Evolutionary conservation across 1,140 invertebrate species (phyloP).

Genomic region (Zaprionus lachaisei): DNA sequence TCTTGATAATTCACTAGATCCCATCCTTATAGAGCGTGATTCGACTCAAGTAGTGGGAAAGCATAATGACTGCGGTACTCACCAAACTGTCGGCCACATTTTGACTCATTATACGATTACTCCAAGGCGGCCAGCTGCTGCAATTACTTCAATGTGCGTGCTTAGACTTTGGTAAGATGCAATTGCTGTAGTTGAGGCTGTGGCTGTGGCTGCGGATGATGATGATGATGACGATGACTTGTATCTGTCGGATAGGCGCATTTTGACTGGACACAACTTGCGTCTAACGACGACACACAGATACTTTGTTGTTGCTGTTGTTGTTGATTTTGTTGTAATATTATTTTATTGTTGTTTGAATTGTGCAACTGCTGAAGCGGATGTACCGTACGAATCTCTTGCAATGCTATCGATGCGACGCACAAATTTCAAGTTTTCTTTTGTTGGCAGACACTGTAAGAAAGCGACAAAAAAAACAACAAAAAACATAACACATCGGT

Average conservation of each 20-base stretch:
- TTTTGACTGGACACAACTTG: constrained; percentile 68
- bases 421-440: constrained; percentile 77
- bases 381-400: constrained; percentile 56
- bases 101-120: constrained; percentile 79
- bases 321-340: constrained; percentile 39
- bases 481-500: constrained; percentile 36
- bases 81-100: constrained; percentile 84
- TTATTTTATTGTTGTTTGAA: constrained; percentile 40
- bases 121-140: constrained; percentile 64
- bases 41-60: not conserved
- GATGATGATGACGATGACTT: constrained; percentile 62
- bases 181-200: constrained; percentile 41
- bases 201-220: constrained; percentile 30
- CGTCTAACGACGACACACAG: constrained; percentile 57
- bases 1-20: not conserved
- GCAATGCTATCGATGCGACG: constrained; percentile 59
- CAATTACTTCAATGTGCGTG: constrained; percentile 77
- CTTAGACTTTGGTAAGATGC: constrained; percentile 68
- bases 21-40: not conserved
- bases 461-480: constrained; percentile 60
- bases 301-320: constrained; percentile 17
- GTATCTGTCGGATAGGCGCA: constrained; percentile 71
- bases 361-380: constrained; percentile 72
- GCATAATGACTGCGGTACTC: constrained; percentile 55
- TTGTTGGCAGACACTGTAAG: constrained; percentile 63